These are phyloP conservation scores for Athalia rosae DNA, from an alignment of 2,888 invertebrate genomes.

Conservation along the genomic window DNA sequence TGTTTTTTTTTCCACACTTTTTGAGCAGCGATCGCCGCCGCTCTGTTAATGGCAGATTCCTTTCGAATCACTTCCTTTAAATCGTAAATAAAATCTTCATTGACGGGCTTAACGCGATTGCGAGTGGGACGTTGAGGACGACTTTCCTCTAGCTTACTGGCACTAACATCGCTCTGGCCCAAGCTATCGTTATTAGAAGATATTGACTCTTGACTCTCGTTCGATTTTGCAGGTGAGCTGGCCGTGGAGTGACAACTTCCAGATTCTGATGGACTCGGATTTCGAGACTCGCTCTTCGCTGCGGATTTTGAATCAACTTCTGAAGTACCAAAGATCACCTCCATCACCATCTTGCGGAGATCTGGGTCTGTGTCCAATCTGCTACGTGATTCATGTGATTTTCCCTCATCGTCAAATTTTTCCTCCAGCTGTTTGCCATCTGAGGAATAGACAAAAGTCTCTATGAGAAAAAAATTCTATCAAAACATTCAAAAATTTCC, in stretches of 20 bases:
- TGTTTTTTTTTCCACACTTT: conserved; percentile 20
- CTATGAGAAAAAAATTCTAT: too few species aligned
- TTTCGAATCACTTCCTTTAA: conserved; percentile 72
- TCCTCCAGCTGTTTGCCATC: background rate
- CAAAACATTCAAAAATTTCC: too few species aligned
- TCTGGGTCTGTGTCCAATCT: conserved; percentile 59
- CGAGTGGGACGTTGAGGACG: conserved; percentile 76
- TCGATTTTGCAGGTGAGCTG: too few species aligned
- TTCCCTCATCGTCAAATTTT: background rate
- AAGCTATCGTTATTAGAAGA: too few species aligned
- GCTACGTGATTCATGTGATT: conserved; percentile 16
- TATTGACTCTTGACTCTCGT: too few species aligned
- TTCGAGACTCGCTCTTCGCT: conserved; percentile 28
- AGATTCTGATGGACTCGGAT: background rate
- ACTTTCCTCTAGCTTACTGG: background rate
- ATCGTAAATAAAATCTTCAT: conserved; percentile 85
- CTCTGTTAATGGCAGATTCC: conserved; percentile 46
- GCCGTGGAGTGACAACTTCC: too few species aligned
- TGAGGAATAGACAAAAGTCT: too few species aligned
- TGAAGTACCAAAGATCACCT: conserved; percentile 70
- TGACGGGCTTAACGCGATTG: conserved; percentile 79
- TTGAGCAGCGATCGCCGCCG: background rate
- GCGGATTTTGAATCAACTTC: conserved; percentile 25
- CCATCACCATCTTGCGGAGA: conserved; percentile 70
- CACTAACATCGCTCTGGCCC: background rate